These are phyloP conservation scores for Salarias fasciatus DNA, from an alignment of 2,797 vertebrate genomes.

Conservation along the genomic window DNA sequence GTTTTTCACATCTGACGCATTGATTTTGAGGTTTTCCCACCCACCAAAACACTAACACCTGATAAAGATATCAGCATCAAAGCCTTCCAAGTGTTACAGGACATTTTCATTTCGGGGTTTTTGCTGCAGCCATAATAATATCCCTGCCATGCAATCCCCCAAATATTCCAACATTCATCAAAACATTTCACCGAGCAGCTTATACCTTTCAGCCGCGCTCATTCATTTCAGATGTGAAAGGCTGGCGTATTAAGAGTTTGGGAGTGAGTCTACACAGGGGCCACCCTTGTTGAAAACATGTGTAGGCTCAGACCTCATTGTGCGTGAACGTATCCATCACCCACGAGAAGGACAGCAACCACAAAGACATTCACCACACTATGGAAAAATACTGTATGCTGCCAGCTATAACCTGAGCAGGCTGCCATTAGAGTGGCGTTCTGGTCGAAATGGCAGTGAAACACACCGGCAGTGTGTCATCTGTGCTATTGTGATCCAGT, in stretches of 20 bases:
- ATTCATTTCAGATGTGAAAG: constrained; percentile 52
- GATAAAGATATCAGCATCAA: constrained; percentile 24
- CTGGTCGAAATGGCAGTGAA: constrained; percentile 41
- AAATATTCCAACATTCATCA: constrained; percentile 44
- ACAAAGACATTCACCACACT: constrained; percentile 60
- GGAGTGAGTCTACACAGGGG: constrained; percentile 45
- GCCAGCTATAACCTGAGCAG: constrained; percentile 43
- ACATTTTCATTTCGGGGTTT: constrained; percentile 16
- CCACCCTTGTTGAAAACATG: constrained; percentile 72
- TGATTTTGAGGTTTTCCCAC: background rate
- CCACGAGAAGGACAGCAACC: constrained; percentile 56
- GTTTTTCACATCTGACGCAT: background rate
- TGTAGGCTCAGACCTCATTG: constrained; percentile 71
- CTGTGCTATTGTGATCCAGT: constrained; percentile 28
- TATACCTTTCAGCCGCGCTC: constrained; percentile 48
- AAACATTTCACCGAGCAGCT: constrained; percentile 36
- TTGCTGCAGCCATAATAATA: constrained; percentile 4
- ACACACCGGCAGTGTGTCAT: constrained; percentile 33
- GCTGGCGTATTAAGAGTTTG: constrained; percentile 31
- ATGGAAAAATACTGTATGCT: constrained; percentile 67
- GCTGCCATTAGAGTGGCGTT: constrained; percentile 33
- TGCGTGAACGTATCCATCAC: constrained; percentile 67
- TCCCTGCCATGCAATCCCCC: constrained; percentile 1
- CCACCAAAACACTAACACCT: background rate
- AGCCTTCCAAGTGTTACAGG: background rate